These are phyloP conservation scores for Mus pahari DNA, from an alignment of 2,113 vertebrate genomes.

Conservation along the genomic window DNA sequence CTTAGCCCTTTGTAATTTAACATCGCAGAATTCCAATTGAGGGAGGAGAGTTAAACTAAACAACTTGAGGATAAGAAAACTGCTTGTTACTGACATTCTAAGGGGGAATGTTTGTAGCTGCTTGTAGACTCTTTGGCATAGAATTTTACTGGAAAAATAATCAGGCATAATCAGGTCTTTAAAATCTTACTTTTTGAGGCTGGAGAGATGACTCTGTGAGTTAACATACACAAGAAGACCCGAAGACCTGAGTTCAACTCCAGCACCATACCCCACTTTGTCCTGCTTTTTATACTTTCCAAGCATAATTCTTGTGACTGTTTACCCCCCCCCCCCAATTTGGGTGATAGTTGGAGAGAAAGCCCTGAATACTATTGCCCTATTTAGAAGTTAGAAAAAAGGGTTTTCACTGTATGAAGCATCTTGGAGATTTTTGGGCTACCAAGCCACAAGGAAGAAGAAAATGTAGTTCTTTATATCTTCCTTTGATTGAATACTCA, in stretches of 20 bases:
- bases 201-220: background rate
- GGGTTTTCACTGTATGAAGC: background rate
- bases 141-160: background rate
- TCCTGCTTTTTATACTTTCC: too few relatives aligned
- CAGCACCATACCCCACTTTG: background rate
- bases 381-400: background rate
- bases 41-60: background rate
- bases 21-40: conserved; percentile 45
- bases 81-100: conserved; percentile 36
- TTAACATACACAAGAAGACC: background rate
- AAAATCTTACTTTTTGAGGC: background rate
- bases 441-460: background rate
- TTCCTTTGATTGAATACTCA: background rate
- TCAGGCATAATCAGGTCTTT: background rate
- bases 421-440: background rate
- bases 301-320: too few relatives aligned
- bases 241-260: background rate
- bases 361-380: too few relatives aligned
- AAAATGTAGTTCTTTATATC: background rate
- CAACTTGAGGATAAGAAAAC: conserved; percentile 17
- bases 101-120: background rate
- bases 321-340: too few relatives aligned
- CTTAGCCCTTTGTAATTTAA: conserved; percentile 72
- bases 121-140: background rate
- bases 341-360: too few relatives aligned